phyloP scores from a whole-genome alignment of 2,888 invertebrate species.

The Brenthis hecate region DNA sequence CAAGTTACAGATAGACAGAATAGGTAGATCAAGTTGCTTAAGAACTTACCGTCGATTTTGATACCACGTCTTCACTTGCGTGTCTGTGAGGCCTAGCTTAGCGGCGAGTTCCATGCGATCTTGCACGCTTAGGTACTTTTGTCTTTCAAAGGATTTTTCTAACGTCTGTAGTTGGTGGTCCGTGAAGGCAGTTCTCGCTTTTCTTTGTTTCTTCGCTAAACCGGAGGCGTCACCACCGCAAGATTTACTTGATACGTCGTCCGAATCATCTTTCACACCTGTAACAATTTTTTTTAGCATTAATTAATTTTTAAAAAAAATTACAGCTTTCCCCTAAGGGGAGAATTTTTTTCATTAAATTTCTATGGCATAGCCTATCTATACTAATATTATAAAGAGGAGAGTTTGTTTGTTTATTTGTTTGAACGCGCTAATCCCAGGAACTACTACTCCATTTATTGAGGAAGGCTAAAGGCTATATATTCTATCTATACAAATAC shows the following conservation, averaged over 20 bases:
- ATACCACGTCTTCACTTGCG: conserved; percentile 99
- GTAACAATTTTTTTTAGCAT: conserved; percentile 50
- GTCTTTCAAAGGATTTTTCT: conserved; percentile 98
- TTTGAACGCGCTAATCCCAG: no score
- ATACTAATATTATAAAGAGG: no score
- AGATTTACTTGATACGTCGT: conserved; percentile 84
- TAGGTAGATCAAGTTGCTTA: neutral
- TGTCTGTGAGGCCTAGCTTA: conserved; percentile 97
- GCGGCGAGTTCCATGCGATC: conserved; percentile 99
- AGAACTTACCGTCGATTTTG: conserved; percentile 95
- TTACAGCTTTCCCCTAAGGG: no score
- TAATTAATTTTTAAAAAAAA: neutral
- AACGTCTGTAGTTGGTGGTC: conserved; percentile 98
- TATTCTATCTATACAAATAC: no score
- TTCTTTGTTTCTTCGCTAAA: conserved; percentile 95
- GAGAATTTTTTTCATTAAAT: no score
- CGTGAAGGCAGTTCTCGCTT: conserved; percentile 98
- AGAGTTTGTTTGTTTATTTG: no score
- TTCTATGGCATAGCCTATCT: no score
- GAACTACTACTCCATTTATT: no score
- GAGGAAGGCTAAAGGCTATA: no score
- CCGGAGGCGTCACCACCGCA: conserved; percentile 71
- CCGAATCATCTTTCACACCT: conserved; percentile 94
- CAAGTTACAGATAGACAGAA: neutral
- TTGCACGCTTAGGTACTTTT: conserved; percentile 98